Percentiles rank a stretch among this genome's conserved stretches.
These are phyloP conservation scores for Mycalesis mineus DNA, from an alignment of 2,888 invertebrate species.

Conservation along the genomic window DNA sequence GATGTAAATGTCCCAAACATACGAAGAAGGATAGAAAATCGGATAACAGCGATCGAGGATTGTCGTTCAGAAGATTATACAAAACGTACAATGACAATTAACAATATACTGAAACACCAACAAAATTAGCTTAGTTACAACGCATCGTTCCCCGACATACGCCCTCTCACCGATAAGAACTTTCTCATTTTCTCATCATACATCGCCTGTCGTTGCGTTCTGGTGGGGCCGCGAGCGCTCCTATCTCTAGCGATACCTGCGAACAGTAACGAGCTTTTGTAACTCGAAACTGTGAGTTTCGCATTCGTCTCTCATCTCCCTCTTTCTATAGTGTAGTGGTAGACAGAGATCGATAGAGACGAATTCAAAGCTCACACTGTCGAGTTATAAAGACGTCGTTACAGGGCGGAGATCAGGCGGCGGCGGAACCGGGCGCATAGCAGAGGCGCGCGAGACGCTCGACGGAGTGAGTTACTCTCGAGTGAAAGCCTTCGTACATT, in stretches of 20 bases:
- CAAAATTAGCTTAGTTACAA: conserved; percentile 64
- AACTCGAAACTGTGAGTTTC: too few relatives aligned
- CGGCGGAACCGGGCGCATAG: conserved; percentile 57
- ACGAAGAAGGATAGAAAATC: conserved; percentile 34
- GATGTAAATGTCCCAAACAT: conserved; percentile 27
- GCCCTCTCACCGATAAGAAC: conserved; percentile 91
- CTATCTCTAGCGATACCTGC: conserved; percentile 80
- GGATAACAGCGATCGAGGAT: conserved; percentile 60
- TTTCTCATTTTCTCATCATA: conserved; percentile 96
- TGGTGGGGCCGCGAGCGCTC: conserved; percentile 80
- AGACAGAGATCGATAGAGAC: too few relatives aligned
- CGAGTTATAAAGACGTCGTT: too few relatives aligned
- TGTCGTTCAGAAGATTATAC: conserved; percentile 59
- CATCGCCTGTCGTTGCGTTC: conserved; percentile 90
- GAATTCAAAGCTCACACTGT: too few relatives aligned
- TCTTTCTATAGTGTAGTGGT: too few relatives aligned
- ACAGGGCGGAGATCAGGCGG: neutral
- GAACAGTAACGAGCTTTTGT: conserved; percentile 45
- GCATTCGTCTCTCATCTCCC: too few relatives aligned
- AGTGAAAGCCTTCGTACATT: neutral
- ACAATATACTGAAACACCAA: conserved; percentile 58
- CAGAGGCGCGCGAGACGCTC: conserved; percentile 53
- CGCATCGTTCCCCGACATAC: conserved; percentile 52
- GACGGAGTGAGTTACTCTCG: conserved; percentile 27
- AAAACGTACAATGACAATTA: conserved; percentile 51